Evolutionary conservation across 1,140 invertebrate species (phyloP), one percentile per base, ranked within the genome.

Genomic region (Drosophila parvula): DNA sequence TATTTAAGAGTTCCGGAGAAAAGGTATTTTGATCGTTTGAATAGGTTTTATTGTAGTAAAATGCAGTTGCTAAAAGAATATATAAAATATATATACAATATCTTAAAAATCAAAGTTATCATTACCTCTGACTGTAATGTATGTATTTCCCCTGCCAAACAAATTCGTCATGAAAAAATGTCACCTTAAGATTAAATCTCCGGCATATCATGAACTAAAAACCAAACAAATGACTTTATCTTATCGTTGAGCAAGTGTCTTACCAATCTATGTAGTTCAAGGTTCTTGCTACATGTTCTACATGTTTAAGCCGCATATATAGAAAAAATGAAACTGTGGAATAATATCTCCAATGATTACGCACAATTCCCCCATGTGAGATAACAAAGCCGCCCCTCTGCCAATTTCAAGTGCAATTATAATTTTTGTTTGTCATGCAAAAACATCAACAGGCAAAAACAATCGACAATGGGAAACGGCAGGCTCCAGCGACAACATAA

Each of bases 361-460:
- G 62, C 74, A 67, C 38, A 58, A 53, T 59, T 76, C 62, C 62
- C 28, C 28, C 68, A 68, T 59, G 50, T 11, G 41, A 61, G 74
- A 77, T 69, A 76, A 77, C 57, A 77, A 48, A 67, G 8, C 12
- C 41, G 8, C 12, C 41, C 34, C 41, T 74, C 79, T 88, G 76
- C 71, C 79, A 82, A 77, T 82, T 88, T 86, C 79, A 82, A 86
- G 83, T 86, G 83, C 83, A 86, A 86, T 86, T 86, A 82, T 86
- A 86, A 86, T 86, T 86, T 82, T 88, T 88, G 83, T 83, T 86
- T 86, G 83, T 86, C 83, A 86, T 86, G 83, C 83, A 79, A 88
- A 77, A 74, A 82, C 68, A 85, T 59, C 68, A 78, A 74, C 57
- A 79, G 81, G 70, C 62, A 79, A 86, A 56, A 84, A 84, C 50